A percentile compares a stretch with the other conserved stretches of the same genome.
These are phyloP conservation scores for Halcyon smyrnensis DNA, from an alignment of 2,797 vertebrate species.

Conservation along the genomic window DNA sequence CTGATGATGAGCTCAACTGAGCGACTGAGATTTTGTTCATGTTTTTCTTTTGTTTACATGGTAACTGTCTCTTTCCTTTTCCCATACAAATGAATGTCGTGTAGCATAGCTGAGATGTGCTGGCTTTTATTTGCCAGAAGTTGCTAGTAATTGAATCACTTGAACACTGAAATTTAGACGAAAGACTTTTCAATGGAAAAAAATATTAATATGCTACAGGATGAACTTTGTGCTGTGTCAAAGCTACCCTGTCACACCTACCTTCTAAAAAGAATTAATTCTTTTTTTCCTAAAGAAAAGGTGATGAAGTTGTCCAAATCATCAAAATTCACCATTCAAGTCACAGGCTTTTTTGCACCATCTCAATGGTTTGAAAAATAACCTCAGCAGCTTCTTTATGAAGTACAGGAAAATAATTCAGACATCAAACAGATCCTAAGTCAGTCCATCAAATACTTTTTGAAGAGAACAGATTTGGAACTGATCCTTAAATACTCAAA, in stretches of 20 bases:
- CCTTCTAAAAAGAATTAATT: neutral
- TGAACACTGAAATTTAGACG: neutral
- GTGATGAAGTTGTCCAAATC: neutral
- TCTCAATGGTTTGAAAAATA: neutral
- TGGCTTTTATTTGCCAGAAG: slow-evolving; percentile 15
- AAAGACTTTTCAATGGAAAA: neutral
- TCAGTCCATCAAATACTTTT: neutral
- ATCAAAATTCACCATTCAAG: neutral
- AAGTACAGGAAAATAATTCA: neutral
- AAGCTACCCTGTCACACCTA: neutral
- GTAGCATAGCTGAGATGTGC: neutral
- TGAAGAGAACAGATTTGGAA: neutral
- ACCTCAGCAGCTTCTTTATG: neutral
- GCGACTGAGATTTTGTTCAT: slow-evolving; percentile 13
- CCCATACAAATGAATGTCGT: neutral
- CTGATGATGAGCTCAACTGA: slow-evolving; percentile 47
- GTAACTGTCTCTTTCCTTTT: slow-evolving; percentile 35
- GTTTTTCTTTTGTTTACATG: slow-evolving; percentile 71
- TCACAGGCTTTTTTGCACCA: neutral
- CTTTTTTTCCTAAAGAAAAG: neutral
- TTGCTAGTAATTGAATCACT: slow-evolving; percentile 19
- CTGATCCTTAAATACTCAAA: neutral
- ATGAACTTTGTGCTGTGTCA: neutral
- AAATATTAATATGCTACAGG: neutral
- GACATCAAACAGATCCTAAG: neutral